Conservation (phyloP, 2,113 vertebrate species). For the Apaloderma vittatum region DNA sequence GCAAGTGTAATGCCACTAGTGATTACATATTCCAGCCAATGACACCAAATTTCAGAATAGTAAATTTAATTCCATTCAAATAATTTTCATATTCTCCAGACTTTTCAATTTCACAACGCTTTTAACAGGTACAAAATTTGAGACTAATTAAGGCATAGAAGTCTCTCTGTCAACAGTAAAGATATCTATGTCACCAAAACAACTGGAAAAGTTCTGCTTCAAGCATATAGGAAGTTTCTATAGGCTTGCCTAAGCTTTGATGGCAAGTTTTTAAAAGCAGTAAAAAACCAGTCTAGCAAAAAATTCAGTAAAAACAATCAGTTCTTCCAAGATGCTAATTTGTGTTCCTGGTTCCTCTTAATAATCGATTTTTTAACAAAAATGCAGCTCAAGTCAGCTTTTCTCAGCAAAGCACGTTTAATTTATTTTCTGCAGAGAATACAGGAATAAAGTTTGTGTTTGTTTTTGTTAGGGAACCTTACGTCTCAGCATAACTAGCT, state of each 20-base stretch:
- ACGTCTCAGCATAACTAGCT: neutral
- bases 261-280: neutral
- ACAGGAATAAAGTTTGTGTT: neutral
- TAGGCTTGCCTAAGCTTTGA: neutral
- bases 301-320: neutral
- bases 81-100: neutral
- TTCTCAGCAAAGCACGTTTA: neutral
- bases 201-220: neutral
- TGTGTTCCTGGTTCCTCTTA: conserved; percentile 2
- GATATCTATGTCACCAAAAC: neutral
- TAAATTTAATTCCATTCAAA: neutral
- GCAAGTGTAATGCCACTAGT: neutral
- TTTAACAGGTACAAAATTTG: neutral
- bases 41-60: neutral
- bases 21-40: neutral
- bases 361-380: neutral
- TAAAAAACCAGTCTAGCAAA: neutral
- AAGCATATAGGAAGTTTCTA: neutral
- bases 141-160: neutral
- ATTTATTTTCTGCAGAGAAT: neutral
- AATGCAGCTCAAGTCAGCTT: neutral
- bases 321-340: neutral
- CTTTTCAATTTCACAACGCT: neutral
- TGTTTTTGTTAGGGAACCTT: neutral
- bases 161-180: neutral